A percentile compares a stretch with the other conserved stretches of the same genome.
Conservation (phyloP, 2,113 vertebrate species). For the Cygnus buccinator region DNA sequence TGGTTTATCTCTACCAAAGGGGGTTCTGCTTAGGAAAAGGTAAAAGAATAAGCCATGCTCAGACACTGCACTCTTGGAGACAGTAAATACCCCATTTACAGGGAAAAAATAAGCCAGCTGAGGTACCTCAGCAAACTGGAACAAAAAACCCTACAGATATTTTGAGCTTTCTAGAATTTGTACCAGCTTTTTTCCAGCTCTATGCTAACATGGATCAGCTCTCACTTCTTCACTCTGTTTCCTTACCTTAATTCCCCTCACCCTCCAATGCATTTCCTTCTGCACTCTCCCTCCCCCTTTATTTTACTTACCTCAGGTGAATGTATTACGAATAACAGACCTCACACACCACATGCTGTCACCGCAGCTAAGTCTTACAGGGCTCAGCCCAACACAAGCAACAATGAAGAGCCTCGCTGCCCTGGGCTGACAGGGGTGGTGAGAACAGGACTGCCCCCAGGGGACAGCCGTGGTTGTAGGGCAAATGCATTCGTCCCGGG, state of each 20-base stretch:
- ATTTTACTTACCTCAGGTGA: not conserved
- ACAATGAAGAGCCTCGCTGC: not conserved
- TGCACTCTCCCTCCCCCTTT: not conserved
- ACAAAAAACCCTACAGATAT: rapidly evolving
- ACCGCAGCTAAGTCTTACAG: not conserved
- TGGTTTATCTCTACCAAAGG: too few species aligned
- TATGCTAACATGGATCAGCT: not conserved
- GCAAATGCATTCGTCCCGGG: not conserved
- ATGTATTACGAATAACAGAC: not conserved
- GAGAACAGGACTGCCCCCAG: not conserved
- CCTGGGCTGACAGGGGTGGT: too few species aligned
- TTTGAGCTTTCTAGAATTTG: not conserved
- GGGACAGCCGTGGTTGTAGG: not conserved
- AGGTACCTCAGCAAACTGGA: not conserved
- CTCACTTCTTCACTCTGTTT: not conserved
- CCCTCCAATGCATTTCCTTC: not conserved
- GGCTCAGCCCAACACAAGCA: not conserved
- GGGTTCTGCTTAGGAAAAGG: not conserved
- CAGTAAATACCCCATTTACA: not conserved
- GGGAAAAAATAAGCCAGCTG: not conserved
- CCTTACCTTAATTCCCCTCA: not conserved
- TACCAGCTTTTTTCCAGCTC: not conserved
- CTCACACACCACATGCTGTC: not conserved
- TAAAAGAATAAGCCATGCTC: not conserved
- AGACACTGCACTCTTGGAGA: not conserved